These are phyloP conservation scores for Calcarius lapponicus DNA, from an alignment of 2,797 vertebrate species.

Conservation along the genomic window DNA sequence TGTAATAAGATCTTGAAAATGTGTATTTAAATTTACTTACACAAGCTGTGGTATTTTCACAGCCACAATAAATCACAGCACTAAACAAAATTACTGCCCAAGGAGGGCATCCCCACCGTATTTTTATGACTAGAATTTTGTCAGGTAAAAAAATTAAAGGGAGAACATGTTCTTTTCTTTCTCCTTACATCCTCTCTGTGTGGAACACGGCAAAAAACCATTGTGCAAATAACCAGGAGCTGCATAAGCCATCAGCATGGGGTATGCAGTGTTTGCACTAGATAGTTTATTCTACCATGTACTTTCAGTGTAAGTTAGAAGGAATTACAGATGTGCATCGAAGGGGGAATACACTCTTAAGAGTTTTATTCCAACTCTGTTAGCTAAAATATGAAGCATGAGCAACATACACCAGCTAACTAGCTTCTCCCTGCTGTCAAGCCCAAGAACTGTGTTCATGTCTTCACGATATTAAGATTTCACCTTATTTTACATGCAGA, in stretches of 20 bases:
- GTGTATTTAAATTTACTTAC: slow-evolving; percentile 42
- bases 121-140: not conserved
- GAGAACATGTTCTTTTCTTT: not conserved
- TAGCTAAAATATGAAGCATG: slow-evolving; percentile 46
- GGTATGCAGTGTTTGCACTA: slow-evolving; percentile 13
- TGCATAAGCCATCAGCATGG: not conserved
- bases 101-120: not conserved
- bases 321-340: slow-evolving; percentile 31
- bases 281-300: not conserved
- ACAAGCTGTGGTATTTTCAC: slow-evolving; percentile 29
- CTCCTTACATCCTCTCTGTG: not conserved
- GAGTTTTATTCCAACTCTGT: slow-evolving; percentile 17
- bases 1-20: slow-evolving; percentile 42
- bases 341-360: slow-evolving; percentile 7
- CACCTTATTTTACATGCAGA: slow-evolving; percentile 70
- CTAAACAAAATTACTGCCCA: slow-evolving; percentile 22
- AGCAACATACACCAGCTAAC: slow-evolving; percentile 45
- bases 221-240: slow-evolving; percentile 35
- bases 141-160: not conserved
- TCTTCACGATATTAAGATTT: slow-evolving; percentile 62
- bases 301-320: slow-evolving; percentile 25
- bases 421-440: slow-evolving; percentile 60
- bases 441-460: slow-evolving; percentile 27
- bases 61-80: slow-evolving; percentile 28
- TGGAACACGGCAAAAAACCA: not conserved